Evolutionary conservation across 1,140 invertebrate genomes (phyloP).

Genomic region (Brachionus rubens): DNA sequence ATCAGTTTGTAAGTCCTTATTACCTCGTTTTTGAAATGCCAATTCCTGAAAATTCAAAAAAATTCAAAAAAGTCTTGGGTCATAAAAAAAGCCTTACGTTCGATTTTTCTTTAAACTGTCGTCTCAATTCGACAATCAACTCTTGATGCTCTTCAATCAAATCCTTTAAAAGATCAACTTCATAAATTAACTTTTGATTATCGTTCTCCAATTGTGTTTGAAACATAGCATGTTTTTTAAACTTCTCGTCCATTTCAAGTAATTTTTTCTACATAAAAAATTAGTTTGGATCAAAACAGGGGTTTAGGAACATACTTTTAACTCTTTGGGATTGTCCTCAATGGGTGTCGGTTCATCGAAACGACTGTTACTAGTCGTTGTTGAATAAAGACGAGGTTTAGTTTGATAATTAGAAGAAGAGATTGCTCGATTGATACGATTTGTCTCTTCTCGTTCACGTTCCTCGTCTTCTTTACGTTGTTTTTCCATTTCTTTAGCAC

Average conservation of each 20-base stretch:
- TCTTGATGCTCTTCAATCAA: constrained; percentile 46
- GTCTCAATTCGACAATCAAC: constrained; percentile 10
- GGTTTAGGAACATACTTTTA: background rate
- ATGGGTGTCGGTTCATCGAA: background rate
- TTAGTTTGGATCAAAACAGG: too few relatives aligned
- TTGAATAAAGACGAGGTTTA: constrained; percentile 25
- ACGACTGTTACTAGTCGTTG: background rate
- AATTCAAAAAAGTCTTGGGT: background rate
- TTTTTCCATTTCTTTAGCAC: constrained; percentile 45
- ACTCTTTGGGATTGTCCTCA: constrained; percentile 28
- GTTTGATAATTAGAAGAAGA: background rate
- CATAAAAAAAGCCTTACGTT: background rate
- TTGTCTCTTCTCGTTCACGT: constrained; percentile 13
- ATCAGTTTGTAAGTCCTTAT: constrained; percentile 39
- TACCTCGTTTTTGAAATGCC: constrained; percentile 32
- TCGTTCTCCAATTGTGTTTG: constrained; percentile 41
- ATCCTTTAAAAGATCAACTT: constrained; percentile 45
- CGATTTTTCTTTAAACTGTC: constrained; percentile 45
- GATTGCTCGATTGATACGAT: constrained; percentile 1
- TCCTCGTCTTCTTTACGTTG: constrained; percentile 40
- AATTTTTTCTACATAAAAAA: constrained; percentile 37
- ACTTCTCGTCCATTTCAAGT: constrained; percentile 42
- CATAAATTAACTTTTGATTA: constrained; percentile 41
- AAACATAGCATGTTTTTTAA: constrained; percentile 32
- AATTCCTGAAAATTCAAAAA: constrained; percentile 2